Conservation (phyloP, 2,797 vertebrate genomes). For the Nannoperca australis region DNA sequence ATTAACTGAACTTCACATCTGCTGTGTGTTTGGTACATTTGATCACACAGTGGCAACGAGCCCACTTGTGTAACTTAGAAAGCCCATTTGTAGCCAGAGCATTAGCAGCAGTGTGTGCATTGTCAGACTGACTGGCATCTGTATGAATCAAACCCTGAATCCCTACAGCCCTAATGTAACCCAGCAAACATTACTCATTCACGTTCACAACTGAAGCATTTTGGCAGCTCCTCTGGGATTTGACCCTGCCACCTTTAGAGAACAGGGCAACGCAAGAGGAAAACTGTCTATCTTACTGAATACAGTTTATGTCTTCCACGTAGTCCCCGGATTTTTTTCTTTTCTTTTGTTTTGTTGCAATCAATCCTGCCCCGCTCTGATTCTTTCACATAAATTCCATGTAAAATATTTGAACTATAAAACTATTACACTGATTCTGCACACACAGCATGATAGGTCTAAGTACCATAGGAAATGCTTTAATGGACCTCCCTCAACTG, state of each 20-base stretch:
- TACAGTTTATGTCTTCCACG: background rate
- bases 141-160: conserved; percentile 45
- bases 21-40: conserved; percentile 20
- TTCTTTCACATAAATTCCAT: background rate
- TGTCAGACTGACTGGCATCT: conserved; percentile 38
- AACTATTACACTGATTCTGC: background rate
- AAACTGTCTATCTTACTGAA: background rate
- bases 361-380: background rate
- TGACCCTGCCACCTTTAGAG: conserved; percentile 29
- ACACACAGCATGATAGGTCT: background rate
- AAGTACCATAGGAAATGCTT: background rate
- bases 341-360: background rate
- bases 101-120: conserved; percentile 2
- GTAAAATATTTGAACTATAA: background rate
- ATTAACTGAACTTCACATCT: conserved; percentile 25
- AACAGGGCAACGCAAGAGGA: background rate
- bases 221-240: conserved; percentile 24
- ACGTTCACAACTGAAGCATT: conserved; percentile 36
- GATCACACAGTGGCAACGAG: conserved; percentile 7
- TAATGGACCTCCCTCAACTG: background rate
- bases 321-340: background rate
- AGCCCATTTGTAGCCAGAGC: conserved; percentile 10
- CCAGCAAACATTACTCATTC: conserved; percentile 54
- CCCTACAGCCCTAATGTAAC: conserved; percentile 29
- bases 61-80: background rate